Percentiles rank a stretch among this genome's conserved stretches.
These are phyloP conservation scores for Muscina levida DNA, from an alignment of 2,888 invertebrate species.

Conservation along the genomic window DNA sequence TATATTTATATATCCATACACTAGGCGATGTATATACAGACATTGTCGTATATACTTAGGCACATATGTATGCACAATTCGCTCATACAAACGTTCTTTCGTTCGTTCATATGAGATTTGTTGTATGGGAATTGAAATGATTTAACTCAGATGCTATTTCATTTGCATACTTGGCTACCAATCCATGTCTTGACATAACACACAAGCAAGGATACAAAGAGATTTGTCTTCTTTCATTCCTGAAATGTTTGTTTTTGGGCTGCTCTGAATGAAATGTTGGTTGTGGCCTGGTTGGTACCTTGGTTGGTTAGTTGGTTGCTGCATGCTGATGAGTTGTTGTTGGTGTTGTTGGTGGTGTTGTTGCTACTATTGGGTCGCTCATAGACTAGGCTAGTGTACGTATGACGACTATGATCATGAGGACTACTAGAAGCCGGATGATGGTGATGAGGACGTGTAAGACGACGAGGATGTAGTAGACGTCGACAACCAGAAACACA, in stretches of 20 bases:
- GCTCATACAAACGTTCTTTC: not conserved
- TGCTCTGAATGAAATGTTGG: constrained; percentile 31
- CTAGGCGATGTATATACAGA: not conserved
- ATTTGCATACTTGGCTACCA: constrained; percentile 72
- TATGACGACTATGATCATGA: not conserved
- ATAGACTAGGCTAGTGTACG: constrained; percentile 21
- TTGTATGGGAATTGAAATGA: constrained; percentile 50
- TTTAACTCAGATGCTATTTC: constrained; percentile 65
- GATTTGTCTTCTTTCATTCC: constrained; percentile 40
- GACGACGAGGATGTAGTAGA: constrained; percentile 9
- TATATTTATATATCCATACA: no score
- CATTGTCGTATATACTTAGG: not conserved
- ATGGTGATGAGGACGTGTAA: constrained; percentile 58
- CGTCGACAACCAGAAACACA: constrained; percentile 44
- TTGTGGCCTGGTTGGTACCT: not conserved
- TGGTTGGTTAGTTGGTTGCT: constrained; percentile 25
- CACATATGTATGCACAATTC: not conserved
- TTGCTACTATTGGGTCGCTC: constrained; percentile 23
- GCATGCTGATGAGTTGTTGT: constrained; percentile 32
- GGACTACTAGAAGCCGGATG: constrained; percentile 7
- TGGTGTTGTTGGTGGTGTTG: constrained; percentile 14
- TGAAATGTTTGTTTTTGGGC: constrained; percentile 23
- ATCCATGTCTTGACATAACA: constrained; percentile 47
- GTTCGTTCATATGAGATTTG: constrained; percentile 19
- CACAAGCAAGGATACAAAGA: constrained; percentile 44